These are phyloP conservation scores for Coelinius sp. DNA, from an alignment of 2,888 invertebrate genomes.

Conservation along the genomic window DNA sequence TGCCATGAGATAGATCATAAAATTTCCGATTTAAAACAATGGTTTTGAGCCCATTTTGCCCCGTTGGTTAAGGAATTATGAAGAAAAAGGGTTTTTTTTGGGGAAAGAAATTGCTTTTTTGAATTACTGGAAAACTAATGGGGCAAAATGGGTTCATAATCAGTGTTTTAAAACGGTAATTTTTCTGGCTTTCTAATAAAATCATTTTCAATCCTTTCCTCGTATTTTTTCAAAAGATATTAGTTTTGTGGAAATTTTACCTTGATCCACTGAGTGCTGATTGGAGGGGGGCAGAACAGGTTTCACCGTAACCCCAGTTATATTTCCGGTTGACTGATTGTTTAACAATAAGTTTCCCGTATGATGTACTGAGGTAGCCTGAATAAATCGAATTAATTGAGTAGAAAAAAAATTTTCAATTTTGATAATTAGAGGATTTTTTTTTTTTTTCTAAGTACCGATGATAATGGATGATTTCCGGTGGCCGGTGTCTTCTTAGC, in stretches of 20 bases:
- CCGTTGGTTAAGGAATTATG: too few relatives aligned
- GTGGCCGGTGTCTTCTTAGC: slow-evolving; percentile 69
- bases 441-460: slow-evolving; percentile 59
- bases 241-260: slow-evolving; percentile 48
- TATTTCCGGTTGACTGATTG: slow-evolving; percentile 64
- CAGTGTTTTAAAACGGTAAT: too few relatives aligned
- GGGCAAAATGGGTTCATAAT: too few relatives aligned
- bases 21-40: too few relatives aligned
- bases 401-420: slow-evolving; percentile 16
- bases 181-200: too few relatives aligned
- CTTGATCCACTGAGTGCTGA: slow-evolving; percentile 66
- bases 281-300: slow-evolving; percentile 63
- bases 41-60: too few relatives aligned
- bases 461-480: slow-evolving; percentile 55
- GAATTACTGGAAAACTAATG: too few relatives aligned
- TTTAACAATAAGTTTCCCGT: slow-evolving; percentile 66
- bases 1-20: too few relatives aligned
- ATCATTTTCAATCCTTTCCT: neutral
- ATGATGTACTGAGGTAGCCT: slow-evolving; percentile 67
- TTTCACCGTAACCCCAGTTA: slow-evolving; percentile 62
- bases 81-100: too few relatives aligned
- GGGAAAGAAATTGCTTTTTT: too few relatives aligned
- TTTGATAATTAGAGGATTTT: slow-evolving; percentile 6
- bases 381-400: slow-evolving; percentile 34
- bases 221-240: too few relatives aligned